Evolutionary conservation across 2,113 vertebrate species (phyloP), one percentile per base, ranked within the genome.

Genomic region (Solea senegalensis): DNA sequence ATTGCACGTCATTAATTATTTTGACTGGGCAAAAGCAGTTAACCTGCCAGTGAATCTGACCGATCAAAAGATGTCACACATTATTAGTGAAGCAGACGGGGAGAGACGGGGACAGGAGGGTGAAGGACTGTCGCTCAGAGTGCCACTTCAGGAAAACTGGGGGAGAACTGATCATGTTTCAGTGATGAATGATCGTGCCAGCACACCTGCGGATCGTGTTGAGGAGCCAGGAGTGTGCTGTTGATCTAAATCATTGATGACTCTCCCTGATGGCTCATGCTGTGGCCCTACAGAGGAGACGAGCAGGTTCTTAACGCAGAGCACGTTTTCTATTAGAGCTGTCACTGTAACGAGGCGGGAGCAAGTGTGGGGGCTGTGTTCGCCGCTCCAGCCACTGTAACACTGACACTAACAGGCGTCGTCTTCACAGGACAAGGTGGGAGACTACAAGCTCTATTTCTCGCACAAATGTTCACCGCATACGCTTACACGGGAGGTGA

Each of bases 241-340:
- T 74, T 83, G 86, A 87, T 83, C 75, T 91, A 86, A 91, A 90
- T 88, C 65, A 80, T 84, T 86, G 81, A 86, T 80, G 83, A 72
- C 82, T 80, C 72, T 59, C 57, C 15, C 50, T 67, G 65, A 78
- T 78, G 77, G 77, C 81, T 83, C 63, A 69, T 0, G 9, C 57
- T 71, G 65, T 66, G 65, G 65, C 68, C 71, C 62, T 60, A 11
- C 62, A 56, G 59, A 80, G 71, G 70, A 86, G 77, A 88, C 39
- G 40, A 64, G 46, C 72, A 9, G 26, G 78, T 72, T 86, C 55
- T 67, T 63, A 68, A 84, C 72, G 61, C 84, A 67, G 75, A 73
- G 62, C 80, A 82, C 73, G 57, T 86, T 87, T 91, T 84, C 72
- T 85, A 80, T 88, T 81, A 79, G 76, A 66, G 81, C 63, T 53